Percentiles rank a stretch among this genome's conserved stretches.
Conservation (phyloP, 2,113 vertebrate genomes). For the Collichthys lucidus region DNA sequence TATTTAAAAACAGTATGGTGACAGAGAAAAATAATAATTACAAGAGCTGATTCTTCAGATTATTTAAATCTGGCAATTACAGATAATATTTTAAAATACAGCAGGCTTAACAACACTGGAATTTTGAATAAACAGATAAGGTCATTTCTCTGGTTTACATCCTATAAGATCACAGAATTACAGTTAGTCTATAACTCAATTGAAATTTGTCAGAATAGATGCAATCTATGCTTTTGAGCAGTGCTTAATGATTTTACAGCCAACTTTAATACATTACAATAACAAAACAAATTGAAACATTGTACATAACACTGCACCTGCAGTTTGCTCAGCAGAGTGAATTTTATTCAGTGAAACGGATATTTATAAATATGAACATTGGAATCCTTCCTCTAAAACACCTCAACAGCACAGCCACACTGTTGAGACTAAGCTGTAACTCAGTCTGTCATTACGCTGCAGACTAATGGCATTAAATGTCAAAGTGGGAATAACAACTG, state of each 20-base stretch:
- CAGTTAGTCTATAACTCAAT: constrained; percentile 2
- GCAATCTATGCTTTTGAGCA: constrained; percentile 41
- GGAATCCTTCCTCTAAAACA: constrained; percentile 41
- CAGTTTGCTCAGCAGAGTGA: constrained; percentile 37
- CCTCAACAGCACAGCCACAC: not conserved
- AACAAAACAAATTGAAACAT: constrained; percentile 55
- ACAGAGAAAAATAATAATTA: constrained; percentile 41
- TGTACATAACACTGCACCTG: constrained; percentile 45
- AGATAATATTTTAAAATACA: constrained; percentile 28
- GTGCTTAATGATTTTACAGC: constrained; percentile 52
- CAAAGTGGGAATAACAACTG: constrained; percentile 40
- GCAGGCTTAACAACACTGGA: constrained; percentile 20
- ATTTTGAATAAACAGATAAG: constrained; percentile 13
- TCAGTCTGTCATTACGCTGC: constrained; percentile 16
- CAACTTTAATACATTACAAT: constrained; percentile 41
- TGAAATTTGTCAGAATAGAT: constrained; percentile 33
- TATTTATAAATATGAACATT: constrained; percentile 67
- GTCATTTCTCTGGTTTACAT: constrained; percentile 12
- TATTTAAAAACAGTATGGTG: constrained; percentile 58
- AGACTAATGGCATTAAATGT: constrained; percentile 51
- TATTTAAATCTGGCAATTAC: constrained; percentile 15
- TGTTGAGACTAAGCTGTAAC: constrained; percentile 19
- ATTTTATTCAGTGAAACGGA: constrained; percentile 38
- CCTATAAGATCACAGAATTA: constrained; percentile 40
- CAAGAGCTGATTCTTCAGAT: constrained; percentile 11